These are phyloP conservation scores for Melanotaenia nigrans DNA, from an alignment of 2,797 vertebrate species.

Conservation along the genomic window DNA sequence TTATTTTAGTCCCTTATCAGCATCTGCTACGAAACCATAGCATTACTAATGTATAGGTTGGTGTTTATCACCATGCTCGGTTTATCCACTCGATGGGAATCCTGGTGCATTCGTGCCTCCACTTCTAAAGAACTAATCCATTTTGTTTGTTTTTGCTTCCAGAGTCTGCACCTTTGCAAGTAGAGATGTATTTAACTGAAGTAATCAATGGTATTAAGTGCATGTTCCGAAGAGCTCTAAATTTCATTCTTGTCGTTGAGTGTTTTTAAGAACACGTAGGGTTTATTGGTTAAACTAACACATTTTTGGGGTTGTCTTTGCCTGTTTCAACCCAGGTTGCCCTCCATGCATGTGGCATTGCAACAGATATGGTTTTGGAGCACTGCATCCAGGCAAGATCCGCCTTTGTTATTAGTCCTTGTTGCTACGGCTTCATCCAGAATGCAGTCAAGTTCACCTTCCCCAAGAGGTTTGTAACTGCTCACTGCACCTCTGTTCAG, in stretches of 20 bases:
- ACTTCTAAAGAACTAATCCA: conserved; percentile 58
- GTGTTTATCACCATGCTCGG: conserved; percentile 59
- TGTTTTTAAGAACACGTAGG: neutral
- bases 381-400: conserved; percentile 88
- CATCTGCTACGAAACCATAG: conserved; percentile 44
- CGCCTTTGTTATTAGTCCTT: conserved; percentile 92
- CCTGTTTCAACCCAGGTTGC: conserved; percentile 84
- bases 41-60: conserved; percentile 64
- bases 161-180: conserved; percentile 35
- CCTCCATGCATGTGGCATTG: conserved; percentile 95
- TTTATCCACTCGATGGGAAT: conserved; percentile 64
- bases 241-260: conserved; percentile 12
- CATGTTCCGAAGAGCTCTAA: conserved; percentile 14
- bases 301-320: neutral
- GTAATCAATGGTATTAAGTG: conserved; percentile 52
- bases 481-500: neutral
- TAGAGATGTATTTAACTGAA: conserved; percentile 49
- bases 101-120: conserved; percentile 52
- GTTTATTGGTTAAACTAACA: conserved; percentile 24
- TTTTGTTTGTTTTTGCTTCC: conserved; percentile 44
- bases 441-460: conserved; percentile 94
- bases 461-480: conserved; percentile 88
- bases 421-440: conserved; percentile 98
- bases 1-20: conserved; percentile 35
- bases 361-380: conserved; percentile 97